phyloP scores from a whole-genome alignment of 2,113 vertebrate species.

The Potamarius usumacintae region DNA sequence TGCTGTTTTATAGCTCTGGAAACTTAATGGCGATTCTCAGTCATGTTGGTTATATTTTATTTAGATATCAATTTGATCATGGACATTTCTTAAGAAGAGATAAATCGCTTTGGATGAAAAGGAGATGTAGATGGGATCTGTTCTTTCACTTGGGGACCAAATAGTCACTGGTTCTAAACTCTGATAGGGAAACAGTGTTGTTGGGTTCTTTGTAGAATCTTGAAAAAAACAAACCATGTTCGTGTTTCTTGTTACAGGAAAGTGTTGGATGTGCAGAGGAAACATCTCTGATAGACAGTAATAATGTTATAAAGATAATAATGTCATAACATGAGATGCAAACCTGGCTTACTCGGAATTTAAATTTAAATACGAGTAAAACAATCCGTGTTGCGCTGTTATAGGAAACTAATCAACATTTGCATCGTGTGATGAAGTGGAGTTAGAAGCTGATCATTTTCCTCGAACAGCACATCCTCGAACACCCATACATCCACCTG shows the following conservation, averaged over 20 bases:
- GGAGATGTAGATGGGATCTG: neutral
- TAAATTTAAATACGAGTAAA: neutral
- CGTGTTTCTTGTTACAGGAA: no score
- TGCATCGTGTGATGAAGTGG: neutral
- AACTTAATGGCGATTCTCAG: slow-evolving; percentile 11
- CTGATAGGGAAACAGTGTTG: neutral
- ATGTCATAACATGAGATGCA: neutral
- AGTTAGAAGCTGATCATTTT: neutral
- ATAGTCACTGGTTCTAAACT: neutral
- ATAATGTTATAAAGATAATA: neutral
- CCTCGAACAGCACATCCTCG: no score
- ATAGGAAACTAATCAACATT: neutral
- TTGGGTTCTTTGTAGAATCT: neutral
- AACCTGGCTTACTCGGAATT: neutral
- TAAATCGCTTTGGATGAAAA: neutral
- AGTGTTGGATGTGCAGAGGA: neutral
- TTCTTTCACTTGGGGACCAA: neutral
- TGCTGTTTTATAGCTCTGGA: neutral
- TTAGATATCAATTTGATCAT: neutral
- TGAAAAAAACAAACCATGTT: neutral
- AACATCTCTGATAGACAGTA: neutral
- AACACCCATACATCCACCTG: no score
- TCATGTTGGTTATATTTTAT: neutral
- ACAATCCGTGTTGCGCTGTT: no score
- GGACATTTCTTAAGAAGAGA: neutral